These are phyloP conservation scores for Zaprionus lachaisei DNA, from an alignment of 1,140 invertebrate species.

Conservation along the genomic window DNA sequence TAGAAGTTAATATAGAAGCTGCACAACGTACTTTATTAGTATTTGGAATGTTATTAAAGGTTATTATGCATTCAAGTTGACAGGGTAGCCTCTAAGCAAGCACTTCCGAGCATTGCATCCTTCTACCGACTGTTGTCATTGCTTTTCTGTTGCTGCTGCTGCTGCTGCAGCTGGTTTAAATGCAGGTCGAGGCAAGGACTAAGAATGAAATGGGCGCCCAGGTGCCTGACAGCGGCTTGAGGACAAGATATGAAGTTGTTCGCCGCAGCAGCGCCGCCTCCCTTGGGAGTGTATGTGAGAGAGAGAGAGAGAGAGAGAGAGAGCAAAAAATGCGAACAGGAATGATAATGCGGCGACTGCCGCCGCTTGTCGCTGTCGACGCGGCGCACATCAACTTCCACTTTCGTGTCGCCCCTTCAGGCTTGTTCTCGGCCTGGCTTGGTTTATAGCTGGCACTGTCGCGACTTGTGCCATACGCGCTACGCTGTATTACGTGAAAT, in stretches of 20 bases:
- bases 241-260: conserved; percentile 8
- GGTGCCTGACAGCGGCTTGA: conserved; percentile 45
- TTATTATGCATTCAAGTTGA: too few species aligned
- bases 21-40: too few species aligned
- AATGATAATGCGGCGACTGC: background rate
- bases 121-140: conserved; percentile 6
- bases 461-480: conserved; percentile 23
- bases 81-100: conserved; percentile 24
- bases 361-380: background rate
- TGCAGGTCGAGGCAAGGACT: conserved; percentile 13
- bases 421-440: background rate
- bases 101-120: background rate
- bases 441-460: background rate
- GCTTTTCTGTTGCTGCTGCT: background rate
- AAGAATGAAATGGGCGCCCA: conserved; percentile 65
- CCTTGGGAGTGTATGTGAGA: background rate
- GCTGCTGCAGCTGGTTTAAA: conserved; percentile 12
- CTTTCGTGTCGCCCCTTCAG: background rate
- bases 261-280: background rate
- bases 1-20: too few species aligned
- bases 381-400: background rate
- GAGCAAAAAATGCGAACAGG: background rate
- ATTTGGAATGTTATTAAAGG: too few species aligned
- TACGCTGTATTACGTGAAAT: conserved; percentile 43
- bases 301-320: background rate